Base-by-base conservation (phyloP, 2,797 vertebrate genomes). In the Cirrhinus molitorella region DNA sequence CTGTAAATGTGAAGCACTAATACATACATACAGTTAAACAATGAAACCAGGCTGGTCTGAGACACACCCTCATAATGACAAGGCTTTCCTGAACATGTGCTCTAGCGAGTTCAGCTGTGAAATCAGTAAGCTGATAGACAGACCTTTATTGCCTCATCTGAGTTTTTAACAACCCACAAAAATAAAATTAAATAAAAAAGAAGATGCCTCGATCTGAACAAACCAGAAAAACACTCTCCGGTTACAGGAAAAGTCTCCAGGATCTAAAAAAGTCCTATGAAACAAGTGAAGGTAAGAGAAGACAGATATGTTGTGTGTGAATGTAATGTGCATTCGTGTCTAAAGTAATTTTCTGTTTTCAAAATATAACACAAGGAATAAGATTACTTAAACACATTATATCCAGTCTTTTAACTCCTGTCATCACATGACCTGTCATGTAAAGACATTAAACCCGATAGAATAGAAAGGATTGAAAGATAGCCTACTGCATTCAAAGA, bases 261-360 rank as follows among this genome's bases (percentile, higher is more conserved):
- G 37, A 68, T 23, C 40, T 68, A 16, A 68, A 68, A 16, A 23
- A 45, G 40, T 68, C 6, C 5, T 68, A 16, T 45, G 40, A 68
- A 43, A n/a, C n/a, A 68, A 16, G 66, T 68, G 21, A 68, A 68
- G 66, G 66, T 68, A 68, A 68, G 40, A 12, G 13, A 45, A 23
- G 12, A 68, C 5, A 65, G 49, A 51, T 51, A 17, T 19, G 17
- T 7, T 51, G 49, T 51, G 49, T 51, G 49, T n/a, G 3, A n/a
- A 7, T 57, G 11, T 57, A 57, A n/a, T 10, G 21, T 57, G 3
- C 21, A 57, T n/a, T 57, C 12, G n/a, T 17, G 49, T 47, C 10
- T 40, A 40, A 8, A 40, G 40, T 40, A 9, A 40, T 40, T 40
- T 40, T 40, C 40, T 40, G 40, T 40, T 40, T 40, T 40, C 40